A percentile compares a stretch with the other conserved stretches of the same genome.
These are phyloP conservation scores for Nansenia antarctica DNA, from an alignment of 2,113 vertebrate genomes.

Conservation along the genomic window DNA sequence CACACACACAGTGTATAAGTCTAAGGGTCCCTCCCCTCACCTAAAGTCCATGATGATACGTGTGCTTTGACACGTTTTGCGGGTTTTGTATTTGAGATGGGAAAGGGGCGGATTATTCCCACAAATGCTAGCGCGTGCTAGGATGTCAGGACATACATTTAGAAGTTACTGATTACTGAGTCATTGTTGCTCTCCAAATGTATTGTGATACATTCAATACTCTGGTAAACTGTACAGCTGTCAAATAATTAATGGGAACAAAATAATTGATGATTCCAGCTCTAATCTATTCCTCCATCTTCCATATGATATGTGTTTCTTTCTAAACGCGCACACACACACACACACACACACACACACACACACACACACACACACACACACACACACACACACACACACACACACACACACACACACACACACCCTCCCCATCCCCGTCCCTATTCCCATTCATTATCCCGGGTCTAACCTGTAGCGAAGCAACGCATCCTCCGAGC, in stretches of 20 bases:
- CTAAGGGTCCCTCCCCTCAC: no score
- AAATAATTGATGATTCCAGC: no score
- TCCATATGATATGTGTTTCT: no score
- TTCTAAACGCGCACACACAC: no score
- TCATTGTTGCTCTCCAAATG: no score
- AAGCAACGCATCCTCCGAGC: conserved; percentile 31
- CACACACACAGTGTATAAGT: no score
- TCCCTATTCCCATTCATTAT: no score
- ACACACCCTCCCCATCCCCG: conserved; percentile 11
- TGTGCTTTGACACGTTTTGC: neutral
- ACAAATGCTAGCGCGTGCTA: neutral
- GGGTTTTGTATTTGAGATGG: neutral
- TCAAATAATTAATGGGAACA: no score
- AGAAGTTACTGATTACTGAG: neutral
- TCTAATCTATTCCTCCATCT: no score
- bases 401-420: neutral
- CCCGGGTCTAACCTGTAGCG: neutral
- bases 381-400: conserved; percentile 5
- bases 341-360: no score
- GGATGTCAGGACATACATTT: neutral
- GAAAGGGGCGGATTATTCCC: no score
- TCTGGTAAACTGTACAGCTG: neutral
- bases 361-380: neutral
- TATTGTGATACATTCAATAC: no score
- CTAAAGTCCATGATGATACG: neutral